Base-by-base conservation (phyloP, 2,888 invertebrate species). In the Phlogophora meticulosa region DNA sequence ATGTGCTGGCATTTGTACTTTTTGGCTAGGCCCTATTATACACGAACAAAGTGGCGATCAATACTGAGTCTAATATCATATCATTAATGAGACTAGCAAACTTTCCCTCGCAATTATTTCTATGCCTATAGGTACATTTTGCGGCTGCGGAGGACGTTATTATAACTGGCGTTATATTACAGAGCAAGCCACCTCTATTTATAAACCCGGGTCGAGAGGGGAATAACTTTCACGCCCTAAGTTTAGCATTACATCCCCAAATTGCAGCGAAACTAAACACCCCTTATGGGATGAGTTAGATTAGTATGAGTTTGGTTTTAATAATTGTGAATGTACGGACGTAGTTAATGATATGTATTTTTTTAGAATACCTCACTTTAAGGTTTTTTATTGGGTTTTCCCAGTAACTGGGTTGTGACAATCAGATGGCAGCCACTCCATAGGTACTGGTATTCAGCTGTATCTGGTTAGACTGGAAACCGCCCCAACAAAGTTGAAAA, bases 91-190 rank as follows among this genome's bases (percentile, higher is more conserved):
- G 49, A 48, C 53, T 22, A 49, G 24, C 34, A 22, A 67, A 78
- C 60, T 70, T 73, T 73, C 57, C 51, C 4, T 36, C 7, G 56
- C 61, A 74, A 64, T 78, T 74, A 78, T 65, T 64, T 69, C 55
- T 59, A 63, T 62, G 46, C 46, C 34, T 52, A 38, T 34, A n/a
- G n/a, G n/a, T n/a, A 58, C 15, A 55, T 61, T 65, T 49, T 9
- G 46, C 32, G 55, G 36, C 58, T 74, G 55, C 45, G 17, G 10
- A 60, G n/a, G 17, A 11, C 43, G 43, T 42, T 56, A 65, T 58
- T 49, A 72, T 73, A 73, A 56, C 67, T 42, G 11, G 72, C 38
- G 45, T 69, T 49, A 57, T 61, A 56, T 69, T 58, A 64, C 61
- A 17, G 40, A 40, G 51, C 20, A 36, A 7, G 45, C 38, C 51